These are phyloP conservation scores for Phodopus roborovskii DNA, from an alignment of 2,113 vertebrate genomes.

Conservation along the genomic window DNA sequence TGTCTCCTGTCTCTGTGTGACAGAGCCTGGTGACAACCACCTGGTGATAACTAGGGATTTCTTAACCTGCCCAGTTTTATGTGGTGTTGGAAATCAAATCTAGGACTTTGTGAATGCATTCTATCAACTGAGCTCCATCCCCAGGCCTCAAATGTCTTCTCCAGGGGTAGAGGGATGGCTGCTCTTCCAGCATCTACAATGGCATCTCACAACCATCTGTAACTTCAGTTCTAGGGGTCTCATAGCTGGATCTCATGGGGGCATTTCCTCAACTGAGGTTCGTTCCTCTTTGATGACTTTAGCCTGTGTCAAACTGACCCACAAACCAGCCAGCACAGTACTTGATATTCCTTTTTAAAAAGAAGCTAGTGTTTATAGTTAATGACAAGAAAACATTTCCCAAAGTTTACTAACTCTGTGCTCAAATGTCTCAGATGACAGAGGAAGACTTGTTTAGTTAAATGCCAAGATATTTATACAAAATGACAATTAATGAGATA, in stretches of 20 bases:
- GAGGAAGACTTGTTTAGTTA: not conserved
- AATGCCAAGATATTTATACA: not conserved
- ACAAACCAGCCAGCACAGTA: not conserved
- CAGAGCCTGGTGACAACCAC: not conserved
- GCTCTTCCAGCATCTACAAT: not conserved
- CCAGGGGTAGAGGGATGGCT: not conserved
- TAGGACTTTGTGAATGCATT: not conserved
- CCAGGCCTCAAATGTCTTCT: not conserved
- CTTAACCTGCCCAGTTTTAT: not conserved
- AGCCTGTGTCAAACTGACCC: not conserved
- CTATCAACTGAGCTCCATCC: not conserved
- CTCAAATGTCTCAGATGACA: not conserved
- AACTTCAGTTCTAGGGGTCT: not conserved
- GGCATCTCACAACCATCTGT: not conserved
- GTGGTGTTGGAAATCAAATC: not conserved
- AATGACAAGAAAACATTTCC: not conserved
- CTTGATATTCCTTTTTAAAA: not conserved
- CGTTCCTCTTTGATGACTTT: not conserved
- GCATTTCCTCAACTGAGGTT: not conserved
- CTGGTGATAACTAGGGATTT: not conserved
- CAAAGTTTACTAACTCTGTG: slow-evolving; percentile 23
- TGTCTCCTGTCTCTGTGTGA: not conserved
- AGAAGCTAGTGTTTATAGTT: not conserved
- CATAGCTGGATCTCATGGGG: not conserved
- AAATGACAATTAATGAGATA: not conserved